phyloP scores from a whole-genome alignment of 2,888 invertebrate genomes.

The Pristionchus exspectatus region DNA sequence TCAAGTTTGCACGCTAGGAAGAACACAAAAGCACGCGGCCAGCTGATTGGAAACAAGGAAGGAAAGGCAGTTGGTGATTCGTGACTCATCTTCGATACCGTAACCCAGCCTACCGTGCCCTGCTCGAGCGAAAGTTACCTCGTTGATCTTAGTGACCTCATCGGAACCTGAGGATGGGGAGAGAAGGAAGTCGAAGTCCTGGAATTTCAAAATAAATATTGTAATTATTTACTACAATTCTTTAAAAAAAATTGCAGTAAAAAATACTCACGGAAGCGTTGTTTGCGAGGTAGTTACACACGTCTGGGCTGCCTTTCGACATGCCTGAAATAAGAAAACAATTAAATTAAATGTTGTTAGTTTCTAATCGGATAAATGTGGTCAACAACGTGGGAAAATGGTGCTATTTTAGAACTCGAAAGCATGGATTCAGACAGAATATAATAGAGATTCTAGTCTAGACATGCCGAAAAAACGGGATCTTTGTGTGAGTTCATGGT shows the following conservation, averaged over 20 bases:
- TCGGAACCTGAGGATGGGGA: not conserved
- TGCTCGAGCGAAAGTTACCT: not conserved
- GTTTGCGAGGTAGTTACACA: constrained; percentile 21
- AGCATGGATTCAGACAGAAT: not conserved
- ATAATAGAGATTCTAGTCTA: not conserved
- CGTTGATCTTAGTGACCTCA: constrained; percentile 10
- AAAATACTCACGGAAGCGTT: not conserved
- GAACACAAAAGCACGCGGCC: not conserved
- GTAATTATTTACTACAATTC: not conserved
- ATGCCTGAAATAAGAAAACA: not conserved
- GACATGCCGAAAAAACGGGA: no score
- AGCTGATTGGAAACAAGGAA: constrained; percentile 37
- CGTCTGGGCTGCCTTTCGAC: constrained; percentile 43
- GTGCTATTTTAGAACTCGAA: not conserved
- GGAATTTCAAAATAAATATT: not conserved
- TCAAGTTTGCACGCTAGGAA: not conserved
- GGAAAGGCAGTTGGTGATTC: not conserved
- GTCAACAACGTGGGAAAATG: not conserved
- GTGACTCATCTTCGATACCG: not conserved
- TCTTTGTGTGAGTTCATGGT: no score
- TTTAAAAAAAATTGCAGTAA: not conserved
- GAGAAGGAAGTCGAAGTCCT: not conserved
- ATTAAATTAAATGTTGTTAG: not conserved
- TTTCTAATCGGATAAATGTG: not conserved
- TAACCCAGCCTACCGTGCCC: not conserved